Conservation (phyloP, 2,888 invertebrate species). For the Stenchaetothrips biformis region DNA sequence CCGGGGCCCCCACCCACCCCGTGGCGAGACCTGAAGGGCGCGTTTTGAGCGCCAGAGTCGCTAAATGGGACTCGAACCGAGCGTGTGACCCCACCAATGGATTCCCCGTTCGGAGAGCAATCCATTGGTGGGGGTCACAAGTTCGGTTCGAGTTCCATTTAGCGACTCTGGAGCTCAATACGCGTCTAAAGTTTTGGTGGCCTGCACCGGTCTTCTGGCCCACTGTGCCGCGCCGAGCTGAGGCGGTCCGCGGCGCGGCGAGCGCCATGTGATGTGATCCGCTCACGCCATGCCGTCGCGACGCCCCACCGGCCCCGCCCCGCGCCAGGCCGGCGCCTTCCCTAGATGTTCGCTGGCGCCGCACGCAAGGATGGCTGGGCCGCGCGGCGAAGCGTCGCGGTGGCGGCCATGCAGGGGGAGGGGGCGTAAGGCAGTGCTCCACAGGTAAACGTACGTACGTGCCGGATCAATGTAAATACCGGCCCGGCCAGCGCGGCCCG, state of each 20-base stretch:
- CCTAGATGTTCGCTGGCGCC: constrained; percentile 17
- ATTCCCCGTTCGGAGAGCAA: too few relatives aligned
- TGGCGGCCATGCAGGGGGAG: background rate
- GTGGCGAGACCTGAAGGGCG: constrained; percentile 35
- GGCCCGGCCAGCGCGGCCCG: background rate
- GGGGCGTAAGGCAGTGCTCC: background rate
- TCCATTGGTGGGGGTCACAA: too few relatives aligned
- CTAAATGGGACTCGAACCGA: too few relatives aligned
- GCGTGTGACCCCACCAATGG: too few relatives aligned
- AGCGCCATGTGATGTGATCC: constrained; percentile 17
- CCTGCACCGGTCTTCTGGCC: background rate
- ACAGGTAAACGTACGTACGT: background rate
- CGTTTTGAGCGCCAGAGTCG: too few relatives aligned
- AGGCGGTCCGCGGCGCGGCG: background rate
- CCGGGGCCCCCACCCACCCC: constrained; percentile 36
- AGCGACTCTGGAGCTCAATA: background rate
- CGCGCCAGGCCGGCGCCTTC: background rate
- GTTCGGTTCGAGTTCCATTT: too few relatives aligned
- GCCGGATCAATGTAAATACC: constrained; percentile 5
- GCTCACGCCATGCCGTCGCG: constrained; percentile 17
- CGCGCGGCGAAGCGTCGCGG: background rate
- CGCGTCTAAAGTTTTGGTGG: background rate
- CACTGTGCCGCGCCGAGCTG: background rate
- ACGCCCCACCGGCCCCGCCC: background rate
- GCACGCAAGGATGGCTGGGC: constrained; percentile 6